Conservation (phyloP, 2,797 vertebrate species). For the Anguilla megastoma region DNA sequence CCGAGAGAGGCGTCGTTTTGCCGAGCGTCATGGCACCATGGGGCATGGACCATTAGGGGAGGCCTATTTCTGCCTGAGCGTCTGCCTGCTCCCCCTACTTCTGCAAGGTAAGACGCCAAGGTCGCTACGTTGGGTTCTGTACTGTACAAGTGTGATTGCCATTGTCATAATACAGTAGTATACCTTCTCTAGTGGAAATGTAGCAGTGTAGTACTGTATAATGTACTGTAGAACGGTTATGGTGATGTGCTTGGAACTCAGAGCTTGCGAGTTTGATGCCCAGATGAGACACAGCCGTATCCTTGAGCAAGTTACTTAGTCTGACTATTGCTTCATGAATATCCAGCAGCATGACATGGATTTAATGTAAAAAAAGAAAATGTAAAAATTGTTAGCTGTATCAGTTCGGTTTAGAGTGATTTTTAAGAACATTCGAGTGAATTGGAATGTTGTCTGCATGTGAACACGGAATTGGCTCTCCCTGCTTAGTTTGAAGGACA, state of each 20-base stretch:
- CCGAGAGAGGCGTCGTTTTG: slow-evolving; percentile 52
- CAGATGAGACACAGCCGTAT: background rate
- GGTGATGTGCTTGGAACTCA: background rate
- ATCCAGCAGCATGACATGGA: background rate
- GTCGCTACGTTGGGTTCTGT: background rate
- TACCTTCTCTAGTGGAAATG: background rate
- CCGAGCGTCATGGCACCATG: slow-evolving; percentile 78
- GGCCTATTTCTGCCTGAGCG: slow-evolving; percentile 59
- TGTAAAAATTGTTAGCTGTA: background rate
- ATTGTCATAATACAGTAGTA: background rate
- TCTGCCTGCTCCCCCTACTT: slow-evolving; percentile 45
- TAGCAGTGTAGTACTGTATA: background rate
- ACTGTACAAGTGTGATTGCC: background rate
- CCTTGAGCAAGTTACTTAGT: too few species aligned
- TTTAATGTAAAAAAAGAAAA: background rate
- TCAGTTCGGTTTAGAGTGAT: background rate
- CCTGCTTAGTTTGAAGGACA: background rate
- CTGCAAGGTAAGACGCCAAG: slow-evolving; percentile 63
- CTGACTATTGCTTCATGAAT: background rate
- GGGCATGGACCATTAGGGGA: slow-evolving; percentile 68
- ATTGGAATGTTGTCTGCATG: background rate
- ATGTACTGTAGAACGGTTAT: background rate
- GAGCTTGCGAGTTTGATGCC: background rate
- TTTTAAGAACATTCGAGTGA: background rate
- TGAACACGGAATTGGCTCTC: background rate